Evolutionary conservation across 2,888 invertebrate genomes (phyloP), one percentile per base, ranked within the genome.

Genomic region (Hypomecis punctinalis): DNA sequence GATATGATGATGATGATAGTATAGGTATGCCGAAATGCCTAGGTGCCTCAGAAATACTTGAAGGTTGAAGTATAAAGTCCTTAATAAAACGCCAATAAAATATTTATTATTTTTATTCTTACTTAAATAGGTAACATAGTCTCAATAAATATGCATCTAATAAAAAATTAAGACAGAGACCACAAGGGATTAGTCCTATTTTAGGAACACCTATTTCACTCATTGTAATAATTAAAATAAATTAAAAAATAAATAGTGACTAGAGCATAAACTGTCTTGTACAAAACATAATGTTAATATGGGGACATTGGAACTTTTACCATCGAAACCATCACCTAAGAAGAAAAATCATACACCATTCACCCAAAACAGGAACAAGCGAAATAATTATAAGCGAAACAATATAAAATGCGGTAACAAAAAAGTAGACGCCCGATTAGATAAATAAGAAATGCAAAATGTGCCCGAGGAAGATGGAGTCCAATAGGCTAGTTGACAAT

Each of bases 181-280:
- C 83, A 82, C 83, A 80, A 78, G 78, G 80, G 81, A 86, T 88
- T 87, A 88, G 84, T 85, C 83, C 86, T 86, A 88, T 76, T 80
- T 81, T 84, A 89, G 90, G 88, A 88, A 88, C 87, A 88, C 83
- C 83, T 79, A 81, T 72, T 76, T 75, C 77, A 72, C 76, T 79
- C 79, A 72, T 77, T 85, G 81, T 84, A 82, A 85, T 84, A 82
- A 85, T 82, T 85, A 85, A 84, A 81, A 78, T 84, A 87, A 84
- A 82, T 83, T 85, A 79, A 84, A 87, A 90, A 91, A 88, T 86
- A 90, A 89, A 89, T 89, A 87, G 87, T 92, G 90, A 91, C 91
- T 92, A 91, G 92, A 90, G 84, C 83, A 85, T 83, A 77, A 83
- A 81, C 82, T 81, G 81, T 79, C 79, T 78, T 83, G 79, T 87